Percentiles rank a stretch among this genome's conserved stretches.
phyloP scores from a whole-genome alignment of 2,797 vertebrate species.

The Eurystomus glaucurus region DNA sequence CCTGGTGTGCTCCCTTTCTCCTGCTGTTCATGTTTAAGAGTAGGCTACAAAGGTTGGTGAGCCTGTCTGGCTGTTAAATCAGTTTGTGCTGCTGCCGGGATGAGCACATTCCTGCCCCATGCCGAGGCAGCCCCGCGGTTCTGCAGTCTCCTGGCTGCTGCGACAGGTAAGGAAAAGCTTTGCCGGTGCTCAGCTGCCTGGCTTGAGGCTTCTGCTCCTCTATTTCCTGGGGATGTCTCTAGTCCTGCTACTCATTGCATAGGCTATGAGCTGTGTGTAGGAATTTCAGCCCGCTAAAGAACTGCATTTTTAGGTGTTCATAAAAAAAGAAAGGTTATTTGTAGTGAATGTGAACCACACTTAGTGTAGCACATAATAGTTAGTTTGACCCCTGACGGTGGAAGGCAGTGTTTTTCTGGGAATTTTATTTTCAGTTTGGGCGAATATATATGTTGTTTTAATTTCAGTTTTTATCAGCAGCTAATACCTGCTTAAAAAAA shows the following conservation, averaged over 20 bases:
- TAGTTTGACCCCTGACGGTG: background rate
- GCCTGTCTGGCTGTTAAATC: background rate
- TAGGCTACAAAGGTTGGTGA: background rate
- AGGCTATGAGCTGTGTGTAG: background rate
- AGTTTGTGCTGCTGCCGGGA: background rate
- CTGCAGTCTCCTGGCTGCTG: background rate
- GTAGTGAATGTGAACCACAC: background rate
- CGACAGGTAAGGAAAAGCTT: background rate
- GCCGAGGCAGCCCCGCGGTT: background rate
- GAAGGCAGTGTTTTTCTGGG: background rate
- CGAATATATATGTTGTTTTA: background rate
- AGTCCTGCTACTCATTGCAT: background rate
- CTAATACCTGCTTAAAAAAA: background rate
- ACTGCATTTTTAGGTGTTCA: background rate
- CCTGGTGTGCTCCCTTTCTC: background rate
- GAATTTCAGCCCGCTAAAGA: background rate
- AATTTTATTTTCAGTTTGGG: background rate
- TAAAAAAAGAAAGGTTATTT: background rate
- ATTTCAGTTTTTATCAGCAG: background rate
- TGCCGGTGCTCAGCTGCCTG: background rate
- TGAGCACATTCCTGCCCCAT: background rate
- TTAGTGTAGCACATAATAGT: background rate
- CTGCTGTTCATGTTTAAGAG: background rate
- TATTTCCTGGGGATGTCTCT: background rate
- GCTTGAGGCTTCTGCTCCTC: background rate